Evolutionary conservation across 2,797 vertebrate species (phyloP), one percentile per base, ranked within the genome.

Genomic region (Ptychobarbus kaznakovi): DNA sequence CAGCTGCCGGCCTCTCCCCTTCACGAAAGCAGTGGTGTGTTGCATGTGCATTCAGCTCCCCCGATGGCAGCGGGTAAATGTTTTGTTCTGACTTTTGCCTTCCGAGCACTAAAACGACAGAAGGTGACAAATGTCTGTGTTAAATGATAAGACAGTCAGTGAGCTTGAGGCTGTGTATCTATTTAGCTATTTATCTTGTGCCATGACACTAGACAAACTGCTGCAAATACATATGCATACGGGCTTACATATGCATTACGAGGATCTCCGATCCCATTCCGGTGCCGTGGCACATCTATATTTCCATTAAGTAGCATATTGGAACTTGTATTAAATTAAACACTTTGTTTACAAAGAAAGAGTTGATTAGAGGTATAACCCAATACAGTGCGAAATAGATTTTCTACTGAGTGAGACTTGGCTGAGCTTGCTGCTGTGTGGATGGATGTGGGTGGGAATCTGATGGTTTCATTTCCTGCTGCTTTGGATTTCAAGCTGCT

Each of bases 31-130:
- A 81, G 76, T 49, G 28, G 89, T 58, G 86, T 90, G 93, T 91
- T 90, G 74, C 49, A 87, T 85, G 90, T 88, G 93, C 91, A 91
- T 92, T 93, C 93, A 93, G 46, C 38, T 78, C 22, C 49, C 82
- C 82, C 0, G 25, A 69, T 84, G 65, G 82, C 65, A 77, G 61
- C 12, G 46, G 38, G 73, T 77, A 78, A 84, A 77, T 76, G 74
- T 78, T 77, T 78, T 78, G 74, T 79, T 70, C 49, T 78, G 61
- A 77, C 49, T 72, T 84, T 84, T 84, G 83, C 83, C 40, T 58
- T 85, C 40, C 0, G 3, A 85, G 65, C 5, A 1, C 42, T 85
- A 58, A 85, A 80, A 61, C 4, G 20, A 70, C 51, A 79, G 75
- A 79, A 70, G 49, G 38, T 84, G 83, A 85, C 28, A 80, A 80